These are phyloP conservation scores for Girardinichthys multiradiatus DNA, from an alignment of 2,113 vertebrate species.

Conservation along the genomic window DNA sequence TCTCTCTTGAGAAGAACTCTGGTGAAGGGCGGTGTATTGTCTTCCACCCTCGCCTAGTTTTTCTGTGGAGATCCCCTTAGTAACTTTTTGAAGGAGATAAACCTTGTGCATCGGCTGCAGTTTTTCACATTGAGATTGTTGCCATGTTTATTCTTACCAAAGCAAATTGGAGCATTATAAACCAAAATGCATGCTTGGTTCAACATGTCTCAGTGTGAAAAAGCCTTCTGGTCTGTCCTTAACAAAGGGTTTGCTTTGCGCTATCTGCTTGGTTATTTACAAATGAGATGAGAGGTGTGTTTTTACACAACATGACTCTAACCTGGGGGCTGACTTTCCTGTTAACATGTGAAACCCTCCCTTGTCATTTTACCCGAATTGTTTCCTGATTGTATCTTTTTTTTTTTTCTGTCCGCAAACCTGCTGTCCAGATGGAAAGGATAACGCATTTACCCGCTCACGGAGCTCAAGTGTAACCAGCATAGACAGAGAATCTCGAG, in stretches of 20 bases:
- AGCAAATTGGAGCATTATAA: constrained; percentile 2
- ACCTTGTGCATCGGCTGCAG: neutral
- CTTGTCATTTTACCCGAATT: neutral
- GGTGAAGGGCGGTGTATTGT: constrained; percentile 12
- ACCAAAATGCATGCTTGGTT: neutral
- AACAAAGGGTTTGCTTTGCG: neutral
- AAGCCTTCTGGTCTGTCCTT: neutral
- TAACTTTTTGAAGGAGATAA: neutral
- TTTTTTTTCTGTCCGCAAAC: constrained; percentile 29
- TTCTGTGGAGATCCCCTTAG: constrained; percentile 25
- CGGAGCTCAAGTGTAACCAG: constrained; percentile 96
- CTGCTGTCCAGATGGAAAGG: constrained; percentile 87
- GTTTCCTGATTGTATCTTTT: neutral
- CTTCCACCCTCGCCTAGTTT: constrained; percentile 13
- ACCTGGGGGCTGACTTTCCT: constrained; percentile 7
- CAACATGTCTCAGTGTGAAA: constrained; percentile 50
- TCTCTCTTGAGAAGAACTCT: constrained; percentile 26
- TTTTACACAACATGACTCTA: constrained; percentile 6
- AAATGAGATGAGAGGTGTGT: neutral
- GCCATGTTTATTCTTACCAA: constrained; percentile 5
- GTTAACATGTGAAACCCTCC: neutral
- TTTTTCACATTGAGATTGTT: constrained; percentile 49
- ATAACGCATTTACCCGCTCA: constrained; percentile 94
- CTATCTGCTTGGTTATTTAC: neutral
- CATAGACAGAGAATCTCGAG: constrained; percentile 94